These are phyloP conservation scores for Triplophysa bombifrons DNA, from an alignment of 2,797 vertebrate species.

Conservation along the genomic window DNA sequence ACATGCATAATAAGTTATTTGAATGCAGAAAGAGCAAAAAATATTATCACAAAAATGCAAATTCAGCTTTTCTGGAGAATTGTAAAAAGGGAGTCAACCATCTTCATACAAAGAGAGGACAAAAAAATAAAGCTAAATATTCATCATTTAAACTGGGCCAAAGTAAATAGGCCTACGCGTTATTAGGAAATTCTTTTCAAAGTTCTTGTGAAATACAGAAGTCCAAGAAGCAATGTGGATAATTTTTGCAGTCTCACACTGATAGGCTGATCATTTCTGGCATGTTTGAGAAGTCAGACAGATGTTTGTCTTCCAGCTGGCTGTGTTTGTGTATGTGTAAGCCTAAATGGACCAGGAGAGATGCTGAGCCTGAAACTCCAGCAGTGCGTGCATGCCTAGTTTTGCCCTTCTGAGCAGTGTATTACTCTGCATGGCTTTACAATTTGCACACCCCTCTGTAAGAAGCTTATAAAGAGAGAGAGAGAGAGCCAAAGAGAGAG, in stretches of 20 bases:
- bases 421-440: slow-evolving; percentile 55
- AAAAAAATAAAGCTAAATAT: not conserved
- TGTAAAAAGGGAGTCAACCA: slow-evolving; percentile 5
- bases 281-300: slow-evolving; percentile 42
- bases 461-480: slow-evolving; percentile 70
- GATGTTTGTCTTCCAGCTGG: slow-evolving; percentile 30
- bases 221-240: not conserved
- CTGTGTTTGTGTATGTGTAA: slow-evolving; percentile 18
- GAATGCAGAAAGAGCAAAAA: slow-evolving; percentile 44
- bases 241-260: not conserved
- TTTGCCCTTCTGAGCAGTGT: slow-evolving; percentile 43
- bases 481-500: slow-evolving; percentile 62
- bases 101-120: not conserved
- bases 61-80: slow-evolving; percentile 45
- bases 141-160: not conserved
- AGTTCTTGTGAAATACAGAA: not conserved
- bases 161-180: not conserved
- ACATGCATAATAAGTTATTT: slow-evolving; percentile 47
- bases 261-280: slow-evolving; percentile 4
- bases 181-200: not conserved
- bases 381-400: slow-evolving; percentile 54
- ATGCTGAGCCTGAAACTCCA: slow-evolving; percentile 54
- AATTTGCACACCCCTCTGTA: slow-evolving; percentile 53
- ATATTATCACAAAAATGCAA: slow-evolving; percentile 10
- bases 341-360: slow-evolving; percentile 4